Base-by-base conservation (phyloP, 2,797 vertebrate species). In the Micromesistius poutassou region DNA sequence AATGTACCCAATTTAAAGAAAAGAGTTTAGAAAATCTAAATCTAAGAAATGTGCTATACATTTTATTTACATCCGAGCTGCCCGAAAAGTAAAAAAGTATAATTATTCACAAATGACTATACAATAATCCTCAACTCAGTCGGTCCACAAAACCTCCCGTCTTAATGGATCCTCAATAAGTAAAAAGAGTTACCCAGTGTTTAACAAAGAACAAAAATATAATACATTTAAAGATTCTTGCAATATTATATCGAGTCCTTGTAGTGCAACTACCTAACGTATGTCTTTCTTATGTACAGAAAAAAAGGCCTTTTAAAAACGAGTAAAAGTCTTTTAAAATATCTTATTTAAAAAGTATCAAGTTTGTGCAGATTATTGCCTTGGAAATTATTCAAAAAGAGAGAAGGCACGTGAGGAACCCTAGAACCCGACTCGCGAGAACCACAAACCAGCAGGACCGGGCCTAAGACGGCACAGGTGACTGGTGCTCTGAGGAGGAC, bases 51-150 rank as follows among this genome's bases (percentile, higher is more conserved):
- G 87, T 94, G 89, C 95, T 97, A 95, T 96, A 98, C 95, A 98
- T 85, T 75, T 80, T 96, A 97, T 97, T 93, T 97, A 98, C 96
- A 97, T 95, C 93, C 93, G 96, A 99, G 98, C 97, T 98, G 97
- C 97, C 97, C 95, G 94, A 96, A 95, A 93, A 90, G 94, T 94
- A 93, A 95, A 94, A 74, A 95, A 94, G 91, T 94, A 93, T 95
- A 82, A 81, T 92, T 96, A 96, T 96, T 94, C 94, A 96, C 96
- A 96, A 94, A 94, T 94, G 95, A 95, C 93, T 96, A 87, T 94
- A 95, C 92, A 95, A 94, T 91, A 94, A 90, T 93, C 90, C 83
- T 90, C 85, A 92, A 93, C 62, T 93, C 95, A 96, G 94, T 94
- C 96, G 93, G 92, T 95, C 94, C 91, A 89, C 90, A 89, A 93